Percentiles rank a stretch among this genome's conserved stretches.
Conservation (phyloP, 2,888 invertebrate species). For the Zygogramma bicolorata region DNA sequence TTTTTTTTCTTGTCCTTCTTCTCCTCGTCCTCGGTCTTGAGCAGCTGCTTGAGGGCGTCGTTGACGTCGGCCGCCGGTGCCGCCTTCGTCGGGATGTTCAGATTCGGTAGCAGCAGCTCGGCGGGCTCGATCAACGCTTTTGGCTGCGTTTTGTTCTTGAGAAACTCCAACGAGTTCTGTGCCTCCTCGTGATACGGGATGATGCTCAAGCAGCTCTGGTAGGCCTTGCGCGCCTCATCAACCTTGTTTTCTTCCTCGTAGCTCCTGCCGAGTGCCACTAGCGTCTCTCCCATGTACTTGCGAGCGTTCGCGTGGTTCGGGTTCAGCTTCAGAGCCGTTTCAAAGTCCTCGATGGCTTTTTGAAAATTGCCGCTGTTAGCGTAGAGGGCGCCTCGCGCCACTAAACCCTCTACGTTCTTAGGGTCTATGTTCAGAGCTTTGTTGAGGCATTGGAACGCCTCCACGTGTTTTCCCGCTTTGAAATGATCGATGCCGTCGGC, state of each 20-base stretch:
- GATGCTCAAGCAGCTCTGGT: constrained; percentile 85
- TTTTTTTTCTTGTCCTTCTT: constrained; percentile 76
- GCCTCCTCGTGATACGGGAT: constrained; percentile 91
- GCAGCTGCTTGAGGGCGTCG: constrained; percentile 74
- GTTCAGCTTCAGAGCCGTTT: constrained; percentile 89
- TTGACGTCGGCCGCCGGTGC: constrained; percentile 71
- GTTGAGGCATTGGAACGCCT: constrained; percentile 94
- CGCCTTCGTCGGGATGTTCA: constrained; percentile 67
- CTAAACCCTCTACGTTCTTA: constrained; percentile 91
- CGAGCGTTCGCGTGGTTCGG: constrained; percentile 92
- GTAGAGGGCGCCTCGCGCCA: constrained; percentile 91
- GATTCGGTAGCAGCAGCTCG: constrained; percentile 73
- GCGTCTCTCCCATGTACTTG: constrained; percentile 93
- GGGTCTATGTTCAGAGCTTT: constrained; percentile 94
- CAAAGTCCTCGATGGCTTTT: constrained; percentile 95
- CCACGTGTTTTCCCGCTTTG: constrained; percentile 91
- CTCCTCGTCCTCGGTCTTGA: constrained; percentile 70
- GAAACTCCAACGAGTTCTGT: constrained; percentile 83
- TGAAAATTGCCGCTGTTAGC: constrained; percentile 95
- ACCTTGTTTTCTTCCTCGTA: constrained; percentile 89
- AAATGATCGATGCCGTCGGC: constrained; percentile 97
- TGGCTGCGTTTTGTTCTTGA: constrained; percentile 76
- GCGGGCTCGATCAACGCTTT: constrained; percentile 76
- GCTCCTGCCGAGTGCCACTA: constrained; percentile 89
- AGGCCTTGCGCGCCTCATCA: constrained; percentile 86